phyloP scores from a whole-genome alignment of 1,140 invertebrate species.

The Leptonema lineaticorne region DNA sequence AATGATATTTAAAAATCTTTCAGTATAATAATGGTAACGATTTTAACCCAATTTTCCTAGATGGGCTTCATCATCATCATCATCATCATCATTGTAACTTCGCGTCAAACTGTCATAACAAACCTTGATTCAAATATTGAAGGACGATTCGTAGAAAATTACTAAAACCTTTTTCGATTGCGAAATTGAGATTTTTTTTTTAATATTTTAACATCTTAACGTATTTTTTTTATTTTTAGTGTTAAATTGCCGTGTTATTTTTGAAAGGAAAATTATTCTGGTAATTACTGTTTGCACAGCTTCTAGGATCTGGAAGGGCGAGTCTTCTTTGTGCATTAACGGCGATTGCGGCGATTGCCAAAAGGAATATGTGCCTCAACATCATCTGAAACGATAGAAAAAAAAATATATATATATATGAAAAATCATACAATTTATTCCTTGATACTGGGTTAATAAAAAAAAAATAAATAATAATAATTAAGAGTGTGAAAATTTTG shows the following conservation, averaged over 20 bases:
- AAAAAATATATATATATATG: not conserved
- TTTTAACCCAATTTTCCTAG: too few relatives aligned
- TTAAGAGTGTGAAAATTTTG: too few relatives aligned
- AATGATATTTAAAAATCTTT: not conserved
- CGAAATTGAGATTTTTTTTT: not conserved
- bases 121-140: not conserved
- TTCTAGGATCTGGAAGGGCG: conserved; percentile 82
- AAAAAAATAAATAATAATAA: too few relatives aligned
- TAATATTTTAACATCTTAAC: too few relatives aligned
- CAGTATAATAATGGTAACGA: not conserved
- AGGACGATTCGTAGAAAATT: not conserved
- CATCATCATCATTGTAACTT: too few relatives aligned
- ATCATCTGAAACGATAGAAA: conserved; percentile 37
- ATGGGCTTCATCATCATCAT: too few relatives aligned
- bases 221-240: too few relatives aligned
- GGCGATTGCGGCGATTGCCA: conserved; percentile 30
- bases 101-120: too few relatives aligned
- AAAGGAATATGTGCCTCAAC: conserved; percentile 36
- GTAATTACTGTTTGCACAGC: conserved; percentile 79
- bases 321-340: conserved; percentile 72
- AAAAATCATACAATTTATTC: too few relatives aligned
- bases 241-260: too few relatives aligned
- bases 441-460: too few relatives aligned
- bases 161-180: not conserved
- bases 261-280: too few relatives aligned